phyloP scores from a whole-genome alignment of 1,140 invertebrate genomes.

The Kradibia gibbosae region DNA sequence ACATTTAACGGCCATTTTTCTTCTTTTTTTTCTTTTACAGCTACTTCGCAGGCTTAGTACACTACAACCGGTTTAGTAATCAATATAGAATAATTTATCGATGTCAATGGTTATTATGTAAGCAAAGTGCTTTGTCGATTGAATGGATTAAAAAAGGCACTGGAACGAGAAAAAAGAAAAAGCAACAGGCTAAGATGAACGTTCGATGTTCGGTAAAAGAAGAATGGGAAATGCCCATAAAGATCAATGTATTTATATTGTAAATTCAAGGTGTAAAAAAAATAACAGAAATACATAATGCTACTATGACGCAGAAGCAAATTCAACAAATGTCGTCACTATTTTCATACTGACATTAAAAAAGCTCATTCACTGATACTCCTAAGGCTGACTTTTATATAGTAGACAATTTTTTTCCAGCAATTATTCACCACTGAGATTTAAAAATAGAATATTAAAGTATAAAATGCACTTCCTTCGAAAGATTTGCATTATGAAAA shows the following conservation, averaged over 20 bases:
- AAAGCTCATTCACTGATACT: too few species aligned
- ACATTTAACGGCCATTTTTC: slow-evolving; percentile 10
- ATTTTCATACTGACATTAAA: too few species aligned
- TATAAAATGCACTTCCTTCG: too few species aligned
- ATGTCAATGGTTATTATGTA: background rate
- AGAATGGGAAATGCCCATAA: background rate
- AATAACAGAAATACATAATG: background rate
- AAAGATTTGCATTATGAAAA: too few species aligned
- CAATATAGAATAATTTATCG: slow-evolving; percentile 7
- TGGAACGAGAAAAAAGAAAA: background rate
- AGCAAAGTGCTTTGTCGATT: background rate
- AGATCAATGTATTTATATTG: background rate
- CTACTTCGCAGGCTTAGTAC: background rate
- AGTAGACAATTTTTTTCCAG: too few species aligned
- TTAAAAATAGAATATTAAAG: too few species aligned
- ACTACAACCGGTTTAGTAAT: slow-evolving; percentile 17
- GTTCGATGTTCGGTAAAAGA: background rate
- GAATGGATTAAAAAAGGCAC: background rate
- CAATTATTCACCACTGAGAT: too few species aligned
- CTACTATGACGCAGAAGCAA: background rate
- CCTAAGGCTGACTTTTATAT: too few species aligned
- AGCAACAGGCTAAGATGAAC: background rate
- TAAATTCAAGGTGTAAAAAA: background rate
- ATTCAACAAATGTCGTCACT: background rate
- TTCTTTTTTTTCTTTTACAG: background rate